Evolutionary conservation across 1,140 invertebrate genomes (phyloP).

Genomic region (Coenobita brevimanus): DNA sequence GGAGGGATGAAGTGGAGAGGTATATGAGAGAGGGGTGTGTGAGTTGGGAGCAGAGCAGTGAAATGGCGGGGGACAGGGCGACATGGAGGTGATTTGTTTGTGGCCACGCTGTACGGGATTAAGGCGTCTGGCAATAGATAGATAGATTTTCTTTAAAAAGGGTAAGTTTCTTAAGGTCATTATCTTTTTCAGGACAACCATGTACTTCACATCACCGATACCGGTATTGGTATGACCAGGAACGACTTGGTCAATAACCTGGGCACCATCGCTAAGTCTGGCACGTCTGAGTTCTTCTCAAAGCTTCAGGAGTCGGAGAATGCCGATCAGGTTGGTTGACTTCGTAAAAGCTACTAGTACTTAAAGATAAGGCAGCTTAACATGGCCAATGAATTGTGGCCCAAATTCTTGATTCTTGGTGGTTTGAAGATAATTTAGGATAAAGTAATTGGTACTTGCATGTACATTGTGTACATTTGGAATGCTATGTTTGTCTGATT

Average conservation of each 20-base stretch:
- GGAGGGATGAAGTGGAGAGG: too few species aligned
- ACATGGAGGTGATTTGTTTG: too few species aligned
- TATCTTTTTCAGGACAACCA: conserved; percentile 81
- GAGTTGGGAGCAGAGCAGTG: too few species aligned
- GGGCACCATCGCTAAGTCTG: conserved; percentile 99
- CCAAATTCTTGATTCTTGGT: not conserved
- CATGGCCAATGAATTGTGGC: too few species aligned
- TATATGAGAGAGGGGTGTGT: too few species aligned
- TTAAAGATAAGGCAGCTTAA: too few species aligned
- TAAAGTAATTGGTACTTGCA: not conserved
- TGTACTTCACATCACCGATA: conserved; percentile 95
- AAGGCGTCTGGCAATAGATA: not conserved
- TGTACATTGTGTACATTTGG: too few species aligned
- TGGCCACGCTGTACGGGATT: not conserved
- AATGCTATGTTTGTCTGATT: too few species aligned
- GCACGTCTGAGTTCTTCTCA: conserved; percentile 97
- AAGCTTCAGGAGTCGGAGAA: conserved; percentile 84
- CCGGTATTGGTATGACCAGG: conserved; percentile 98
- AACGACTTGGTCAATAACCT: conserved; percentile 96
- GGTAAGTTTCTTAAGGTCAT: too few species aligned
- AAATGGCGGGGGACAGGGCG: too few species aligned
- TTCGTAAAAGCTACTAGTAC: too few species aligned
- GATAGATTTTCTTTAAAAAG: not conserved
- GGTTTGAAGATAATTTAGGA: not conserved
- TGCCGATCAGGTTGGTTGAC: conserved; percentile 53